Base-by-base conservation (phyloP, 2,797 vertebrate genomes). In the Karalla daura region DNA sequence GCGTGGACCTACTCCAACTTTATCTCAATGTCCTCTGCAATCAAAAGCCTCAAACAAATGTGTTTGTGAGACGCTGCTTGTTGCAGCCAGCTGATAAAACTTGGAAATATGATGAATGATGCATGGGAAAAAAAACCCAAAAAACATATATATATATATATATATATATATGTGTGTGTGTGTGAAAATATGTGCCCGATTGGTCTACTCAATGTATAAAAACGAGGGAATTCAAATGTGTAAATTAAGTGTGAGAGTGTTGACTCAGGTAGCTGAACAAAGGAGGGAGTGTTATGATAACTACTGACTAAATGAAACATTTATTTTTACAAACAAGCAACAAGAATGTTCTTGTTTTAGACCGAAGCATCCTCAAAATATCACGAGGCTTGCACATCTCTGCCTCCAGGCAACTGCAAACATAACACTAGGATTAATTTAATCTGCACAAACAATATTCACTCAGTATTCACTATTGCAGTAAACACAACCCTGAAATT, bases 171-270 rank as follows among this genome's bases (percentile, higher is more conserved):
- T n/a, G n/a, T n/a, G n/a, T n/a, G n/a, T n/a, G n/a, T n/a, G 18
- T 21, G 20, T 46, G 15, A 53, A 73, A 43, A 41, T 41, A 17
- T 59, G 17, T 10, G 70, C 23, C 3, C 23, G 45, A 45, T 52
- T 14, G 9, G 15, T 21, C 18, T 23, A 39, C 5, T 33, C 13
- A 15, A 44, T 18, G 41, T 20, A 21, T 23, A 40, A 32, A 61
- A 41, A 11, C 39, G 39, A 47, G 14, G 13, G 7, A 45, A 65
- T 43, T 23, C 24, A 44, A 39, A 23, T 30, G 23, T 50, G 41
- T 0, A 20, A 17, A 62, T 8, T 7, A 20, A 2, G 11, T 15
- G 10, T 10, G 6, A 23, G 24, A 28, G 36, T 17, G 18, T 28
- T 4, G 5, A 9, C 17, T 20, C 23, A 36, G 13, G 2, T 18